Evolutionary conservation across 2,797 vertebrate genomes (phyloP), one percentile per base, ranked within the genome.

Genomic region (Coranthus polyacanthus): DNA sequence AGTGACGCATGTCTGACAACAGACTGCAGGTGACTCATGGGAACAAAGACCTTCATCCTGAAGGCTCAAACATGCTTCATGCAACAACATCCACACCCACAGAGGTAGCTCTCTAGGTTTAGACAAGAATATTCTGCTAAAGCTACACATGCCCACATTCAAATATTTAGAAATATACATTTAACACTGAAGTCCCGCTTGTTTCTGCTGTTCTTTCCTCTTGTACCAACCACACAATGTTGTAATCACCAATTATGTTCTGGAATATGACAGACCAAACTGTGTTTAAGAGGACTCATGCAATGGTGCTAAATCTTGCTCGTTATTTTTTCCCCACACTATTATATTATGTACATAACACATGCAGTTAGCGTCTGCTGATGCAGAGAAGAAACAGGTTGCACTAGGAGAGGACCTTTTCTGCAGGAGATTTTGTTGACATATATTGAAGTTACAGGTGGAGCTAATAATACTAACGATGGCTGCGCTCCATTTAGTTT

Each of bases 1-100:
- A 54, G 44, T 60, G 68, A 75, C 52, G 51, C 60, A 38, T 63
- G 74, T 71, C 68, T 47, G 56, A 61, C 66, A 55, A 61, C 53
- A 64, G 68, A 44, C 56, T 42, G 50, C 34, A 45, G 60, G 36
- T 32, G 70, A 68, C 57, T 68, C 62, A 57, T 44, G 47, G 58
- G 41, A 53, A 46, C 44, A 12, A 8, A 62, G 41, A 70, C 66
- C 70, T 78, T 67, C 52, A 50, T 66, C 73, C 65, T 55, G 52
- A 55, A 71, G 57, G 57, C 52, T 36, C 43, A 13, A 52, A 46
- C 54, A 52, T 7, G 39, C 16, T 57, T 34, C 51, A 21, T 16
- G 26, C 44, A 21, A 44, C 26, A 18, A 12, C 44, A 38, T 7
- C 17, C 58, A 5, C 56, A 22, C 4, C 15, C 45, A 32, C 8